Percentiles rank a stretch among this genome's conserved stretches.
These are phyloP conservation scores for Sesamia inferens DNA, from an alignment of 2,888 invertebrate genomes.

Conservation along the genomic window DNA sequence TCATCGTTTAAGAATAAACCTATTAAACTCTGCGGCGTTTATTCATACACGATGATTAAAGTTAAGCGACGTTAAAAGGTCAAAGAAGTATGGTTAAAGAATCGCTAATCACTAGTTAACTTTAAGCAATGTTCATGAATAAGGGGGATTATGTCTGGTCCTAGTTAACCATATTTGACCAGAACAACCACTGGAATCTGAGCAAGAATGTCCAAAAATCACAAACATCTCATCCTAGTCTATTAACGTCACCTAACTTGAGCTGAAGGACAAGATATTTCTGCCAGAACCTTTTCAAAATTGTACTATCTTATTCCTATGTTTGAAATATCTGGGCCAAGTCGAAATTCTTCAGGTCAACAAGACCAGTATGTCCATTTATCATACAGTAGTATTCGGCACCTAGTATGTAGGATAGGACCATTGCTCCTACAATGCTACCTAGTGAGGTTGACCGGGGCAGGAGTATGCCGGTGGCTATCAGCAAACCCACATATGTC, in stretches of 20 bases:
- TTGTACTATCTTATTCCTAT: constrained; percentile 57
- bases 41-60: no score
- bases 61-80: no score
- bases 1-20: no score
- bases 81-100: no score
- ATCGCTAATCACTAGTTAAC: no score
- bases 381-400: constrained; percentile 93
- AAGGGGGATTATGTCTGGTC: no score
- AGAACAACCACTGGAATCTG: neutral
- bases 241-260: neutral
- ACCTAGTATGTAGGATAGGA: constrained; percentile 95
- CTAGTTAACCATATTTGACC: neutral
- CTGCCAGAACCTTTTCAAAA: neutral
- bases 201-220: constrained; percentile 18
- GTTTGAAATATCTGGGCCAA: constrained; percentile 75
- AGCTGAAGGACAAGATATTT: neutral
- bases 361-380: constrained; percentile 87
- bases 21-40: no score
- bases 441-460: constrained; percentile 94
- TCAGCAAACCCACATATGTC: constrained; percentile 95
- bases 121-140: no score
- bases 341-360: constrained; percentile 81
- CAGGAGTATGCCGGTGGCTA: constrained; percentile 96
- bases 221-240: neutral
- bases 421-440: constrained; percentile 94